Evolutionary conservation across 2,888 invertebrate species (phyloP).

Genomic region (Tetramorium bicarinatum): DNA sequence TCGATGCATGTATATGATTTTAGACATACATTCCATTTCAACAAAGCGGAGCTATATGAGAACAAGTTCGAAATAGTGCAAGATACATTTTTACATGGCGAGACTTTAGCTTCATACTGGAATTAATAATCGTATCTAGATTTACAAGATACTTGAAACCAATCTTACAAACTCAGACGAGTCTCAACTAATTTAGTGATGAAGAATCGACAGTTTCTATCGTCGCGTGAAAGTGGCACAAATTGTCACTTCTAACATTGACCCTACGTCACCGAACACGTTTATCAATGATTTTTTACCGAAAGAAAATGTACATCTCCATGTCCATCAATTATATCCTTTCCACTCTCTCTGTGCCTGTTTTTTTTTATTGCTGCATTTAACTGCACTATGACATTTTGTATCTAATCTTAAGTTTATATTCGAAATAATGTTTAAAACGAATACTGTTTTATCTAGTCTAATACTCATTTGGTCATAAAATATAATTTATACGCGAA

Average conservation of each 20-base stretch:
- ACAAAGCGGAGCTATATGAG: neutral
- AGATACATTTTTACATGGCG: slow-evolving; percentile 64
- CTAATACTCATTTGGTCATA: neutral
- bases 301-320: slow-evolving; percentile 62
- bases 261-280: slow-evolving; percentile 70
- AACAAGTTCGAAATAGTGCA: neutral
- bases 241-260: slow-evolving; percentile 66
- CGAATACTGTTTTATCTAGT: neutral
- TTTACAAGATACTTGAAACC: slow-evolving; percentile 41
- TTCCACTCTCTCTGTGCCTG: neutral
- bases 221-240: slow-evolving; percentile 72
- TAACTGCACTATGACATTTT: neutral
- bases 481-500: neutral
- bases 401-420: neutral
- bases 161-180: slow-evolving; percentile 57
- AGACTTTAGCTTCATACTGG: slow-evolving; percentile 57
- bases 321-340: slow-evolving; percentile 62
- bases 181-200: slow-evolving; percentile 67
- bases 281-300: slow-evolving; percentile 67
- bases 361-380: neutral
- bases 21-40: neutral
- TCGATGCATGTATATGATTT: neutral
- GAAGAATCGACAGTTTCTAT: slow-evolving; percentile 63
- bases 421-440: neutral
- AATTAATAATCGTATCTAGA: slow-evolving; percentile 57